Evolutionary conservation across 2,888 invertebrate species (phyloP).

Genomic region (Acronicta aceris): DNA sequence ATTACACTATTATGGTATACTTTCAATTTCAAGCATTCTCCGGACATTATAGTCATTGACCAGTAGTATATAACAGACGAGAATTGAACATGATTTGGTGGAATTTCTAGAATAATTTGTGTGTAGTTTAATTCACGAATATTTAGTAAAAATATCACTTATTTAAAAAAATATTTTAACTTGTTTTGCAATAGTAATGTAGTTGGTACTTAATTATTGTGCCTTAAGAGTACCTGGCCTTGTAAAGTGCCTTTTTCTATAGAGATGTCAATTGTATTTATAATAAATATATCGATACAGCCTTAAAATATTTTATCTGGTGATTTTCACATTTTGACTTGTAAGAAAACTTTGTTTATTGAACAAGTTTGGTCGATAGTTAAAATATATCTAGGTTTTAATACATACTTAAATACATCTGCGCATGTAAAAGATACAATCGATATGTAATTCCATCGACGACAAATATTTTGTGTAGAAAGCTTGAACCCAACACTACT

Average conservation of each 20-base stretch:
- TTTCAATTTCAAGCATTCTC: constrained; percentile 1
- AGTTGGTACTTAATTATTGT: constrained; percentile 59
- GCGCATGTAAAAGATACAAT: not conserved
- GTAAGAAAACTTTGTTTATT: constrained; percentile 12
- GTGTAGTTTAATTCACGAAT: constrained; percentile 58
- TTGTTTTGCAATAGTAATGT: constrained; percentile 64
- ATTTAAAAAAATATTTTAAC: constrained; percentile 46
- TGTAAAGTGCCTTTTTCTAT: constrained; percentile 66
- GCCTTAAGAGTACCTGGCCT: constrained; percentile 74
- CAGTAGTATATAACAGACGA: constrained; percentile 28
- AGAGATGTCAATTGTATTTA: constrained; percentile 55
- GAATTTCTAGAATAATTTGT: constrained; percentile 62
- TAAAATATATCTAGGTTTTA: constrained; percentile 15
- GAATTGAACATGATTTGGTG: constrained; percentile 63
- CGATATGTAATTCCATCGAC: not conserved
- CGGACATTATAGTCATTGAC: constrained; percentile 29
- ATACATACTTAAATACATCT: not conserved
- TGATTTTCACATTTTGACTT: constrained; percentile 19
- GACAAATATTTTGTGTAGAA: not conserved
- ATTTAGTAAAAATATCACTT: constrained; percentile 52
- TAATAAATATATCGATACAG: constrained; percentile 28
- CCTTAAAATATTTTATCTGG: constrained; percentile 21
- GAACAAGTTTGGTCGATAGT: constrained; percentile 1
- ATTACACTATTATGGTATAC: no score
- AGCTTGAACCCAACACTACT: not conserved